These are phyloP conservation scores for Acanthurus lineatus DNA, from an alignment of 2,797 vertebrate species.

Conservation along the genomic window DNA sequence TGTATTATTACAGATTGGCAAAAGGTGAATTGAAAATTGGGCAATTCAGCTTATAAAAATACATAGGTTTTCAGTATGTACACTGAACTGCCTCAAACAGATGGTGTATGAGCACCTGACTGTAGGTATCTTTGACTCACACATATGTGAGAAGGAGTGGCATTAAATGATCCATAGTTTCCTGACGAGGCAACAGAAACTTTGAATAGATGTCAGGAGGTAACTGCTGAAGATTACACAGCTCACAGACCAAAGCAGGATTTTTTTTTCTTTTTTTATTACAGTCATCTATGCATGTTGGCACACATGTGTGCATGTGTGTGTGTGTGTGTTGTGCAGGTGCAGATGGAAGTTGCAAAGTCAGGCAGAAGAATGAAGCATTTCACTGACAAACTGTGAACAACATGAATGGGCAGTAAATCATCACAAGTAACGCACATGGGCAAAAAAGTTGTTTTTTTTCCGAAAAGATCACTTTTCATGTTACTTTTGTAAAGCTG, in stretches of 20 bases:
- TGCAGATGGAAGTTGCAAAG: constrained; percentile 11
- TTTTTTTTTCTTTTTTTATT: constrained; percentile 18
- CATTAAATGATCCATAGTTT: constrained; percentile 58
- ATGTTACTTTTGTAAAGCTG: too few species aligned
- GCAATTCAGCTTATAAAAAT: constrained; percentile 24
- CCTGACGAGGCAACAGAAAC: constrained; percentile 58
- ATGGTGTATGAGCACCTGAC: constrained; percentile 32
- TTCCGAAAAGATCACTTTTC: too few species aligned
- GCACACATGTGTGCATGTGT: background rate
- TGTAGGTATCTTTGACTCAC: constrained; percentile 28
- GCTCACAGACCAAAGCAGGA: constrained; percentile 1
- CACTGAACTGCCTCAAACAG: constrained; percentile 29
- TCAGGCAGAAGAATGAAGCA: constrained; percentile 25
- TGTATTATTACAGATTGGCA: constrained; percentile 36
- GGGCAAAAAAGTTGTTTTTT: too few species aligned
- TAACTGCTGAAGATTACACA: constrained; percentile 39
- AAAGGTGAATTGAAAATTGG: constrained; percentile 36
- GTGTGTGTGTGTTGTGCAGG: background rate
- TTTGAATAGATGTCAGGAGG: constrained; percentile 35
- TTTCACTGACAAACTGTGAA: constrained; percentile 3
- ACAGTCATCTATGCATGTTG: background rate
- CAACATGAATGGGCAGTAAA: background rate
- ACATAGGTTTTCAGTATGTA: constrained; percentile 16
- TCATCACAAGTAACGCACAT: too few species aligned
- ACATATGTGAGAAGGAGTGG: constrained; percentile 35